These are phyloP conservation scores for Salvelinus namaycush DNA, from an alignment of 2,113 vertebrate genomes.

Conservation along the genomic window DNA sequence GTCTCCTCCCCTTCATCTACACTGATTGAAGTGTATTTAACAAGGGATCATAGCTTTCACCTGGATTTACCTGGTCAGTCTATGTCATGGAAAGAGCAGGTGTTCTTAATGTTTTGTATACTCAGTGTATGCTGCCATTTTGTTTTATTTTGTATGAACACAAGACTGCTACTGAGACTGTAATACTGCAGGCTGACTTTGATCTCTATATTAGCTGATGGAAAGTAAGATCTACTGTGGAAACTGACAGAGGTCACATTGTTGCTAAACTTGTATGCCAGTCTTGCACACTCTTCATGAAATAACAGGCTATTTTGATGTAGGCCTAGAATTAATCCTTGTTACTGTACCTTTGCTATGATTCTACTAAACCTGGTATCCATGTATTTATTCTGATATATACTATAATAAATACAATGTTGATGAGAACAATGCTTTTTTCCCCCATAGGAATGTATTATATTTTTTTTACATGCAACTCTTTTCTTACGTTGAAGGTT, in stretches of 20 bases:
- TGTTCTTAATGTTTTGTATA: too few species aligned
- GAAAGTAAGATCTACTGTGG: conserved; percentile 54
- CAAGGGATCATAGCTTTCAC: too few species aligned
- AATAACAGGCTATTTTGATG: conserved; percentile 49
- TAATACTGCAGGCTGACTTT: conserved; percentile 61
- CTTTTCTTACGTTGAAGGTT: not conserved
- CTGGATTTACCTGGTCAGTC: too few species aligned
- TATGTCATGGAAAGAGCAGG: too few species aligned
- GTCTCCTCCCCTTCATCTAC: too few species aligned
- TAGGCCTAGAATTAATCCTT: conserved; percentile 45
- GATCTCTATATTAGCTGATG: conserved; percentile 26
- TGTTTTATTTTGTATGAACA: conserved; percentile 62
- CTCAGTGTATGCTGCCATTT: conserved; percentile 21
- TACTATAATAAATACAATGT: conserved; percentile 63
- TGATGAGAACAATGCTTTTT: conserved; percentile 43
- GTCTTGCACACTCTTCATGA: conserved; percentile 30
- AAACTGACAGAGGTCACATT: conserved; percentile 28
- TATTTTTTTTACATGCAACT: too few species aligned
- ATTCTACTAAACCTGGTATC: conserved; percentile 54
- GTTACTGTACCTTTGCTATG: conserved; percentile 25
- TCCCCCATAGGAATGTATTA: not conserved
- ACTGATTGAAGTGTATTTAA: too few species aligned
- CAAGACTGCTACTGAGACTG: conserved; percentile 51
- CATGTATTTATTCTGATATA: conserved; percentile 65
- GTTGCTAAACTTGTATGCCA: not conserved